Percentiles rank a stretch among this genome's conserved stretches.
Conservation (phyloP, 2,113 vertebrate genomes). For the Abramis brama region DNA sequence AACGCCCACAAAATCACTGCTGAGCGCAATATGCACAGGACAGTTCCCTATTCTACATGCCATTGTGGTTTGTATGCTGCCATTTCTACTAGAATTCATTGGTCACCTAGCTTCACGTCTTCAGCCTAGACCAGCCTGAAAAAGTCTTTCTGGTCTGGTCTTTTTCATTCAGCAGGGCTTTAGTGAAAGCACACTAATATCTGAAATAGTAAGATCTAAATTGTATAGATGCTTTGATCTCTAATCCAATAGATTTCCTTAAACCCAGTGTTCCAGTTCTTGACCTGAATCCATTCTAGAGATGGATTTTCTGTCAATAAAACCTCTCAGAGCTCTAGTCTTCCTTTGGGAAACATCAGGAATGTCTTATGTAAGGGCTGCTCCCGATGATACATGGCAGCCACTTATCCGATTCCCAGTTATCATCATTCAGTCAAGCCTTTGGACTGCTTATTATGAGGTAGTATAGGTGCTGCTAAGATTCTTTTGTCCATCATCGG, state of each 20-base stretch:
- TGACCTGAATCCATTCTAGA: conserved; percentile 60
- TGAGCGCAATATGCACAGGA: not conserved
- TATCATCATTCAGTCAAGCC: conserved; percentile 8
- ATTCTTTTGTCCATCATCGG: not conserved
- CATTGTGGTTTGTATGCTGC: not conserved
- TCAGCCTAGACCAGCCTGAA: not conserved
- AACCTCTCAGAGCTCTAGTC: not conserved
- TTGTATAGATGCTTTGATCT: not conserved
- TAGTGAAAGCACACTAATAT: not conserved
- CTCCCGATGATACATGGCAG: not conserved
- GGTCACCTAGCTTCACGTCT: not conserved
- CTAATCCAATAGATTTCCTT: not conserved
- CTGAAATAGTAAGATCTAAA: not conserved
- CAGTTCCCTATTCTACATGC: not conserved
- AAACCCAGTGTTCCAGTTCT: conserved; percentile 38
- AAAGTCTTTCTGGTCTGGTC: not conserved
- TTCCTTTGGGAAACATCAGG: conserved; percentile 36
- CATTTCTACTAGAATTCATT: not conserved
- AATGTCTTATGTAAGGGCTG: conserved; percentile 30
- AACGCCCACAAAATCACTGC: not conserved
- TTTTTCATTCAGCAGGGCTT: not conserved
- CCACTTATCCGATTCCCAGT: not conserved
- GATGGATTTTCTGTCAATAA: conserved; percentile 3
- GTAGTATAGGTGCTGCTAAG: not conserved
- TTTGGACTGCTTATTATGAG: not conserved